Evolutionary conservation across 2,888 invertebrate species (phyloP), one percentile per base, ranked within the genome.

Genomic region (Drosophila affinis): DNA sequence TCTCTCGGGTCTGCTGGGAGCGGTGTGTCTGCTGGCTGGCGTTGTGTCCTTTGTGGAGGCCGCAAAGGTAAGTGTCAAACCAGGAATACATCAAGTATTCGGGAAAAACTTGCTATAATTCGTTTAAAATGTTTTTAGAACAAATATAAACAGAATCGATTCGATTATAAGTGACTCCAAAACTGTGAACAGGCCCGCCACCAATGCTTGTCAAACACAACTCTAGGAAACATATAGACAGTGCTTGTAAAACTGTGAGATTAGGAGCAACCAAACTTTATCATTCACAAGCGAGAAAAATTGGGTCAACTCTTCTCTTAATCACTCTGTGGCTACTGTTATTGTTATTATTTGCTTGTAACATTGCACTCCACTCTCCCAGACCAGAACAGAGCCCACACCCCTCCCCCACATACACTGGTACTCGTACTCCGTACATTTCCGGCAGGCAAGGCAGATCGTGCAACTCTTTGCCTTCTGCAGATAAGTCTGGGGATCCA

Each of bases 1-100:
- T 90, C 92, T 92, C 91, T 89, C 87, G 91, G 91, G 92, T 86
- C 80, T 90, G 76, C 76, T 91, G 64, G 86, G 89, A 74, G 85
- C 85, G 49, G 73, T 89, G 60, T 88, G 72, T 76, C 56, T 91
- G 61, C 72, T 91, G 63, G 80, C 87, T 77, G 80, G 82, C 77
- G 78, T 86, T 74, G 89, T 88, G 62, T 79, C 76, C 72, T 76
- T 89, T 63, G 86, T 81, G n/a, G 84, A 88, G 51, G 91, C 91
- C 48, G 91, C 91, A 59, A 90, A 85, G 91, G 92, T 92, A 81
- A 91, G 91, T 90, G 21, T 9, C 32, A 21, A 58, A 3, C 9
- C 7, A 12, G 29, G 10, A 10, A 27, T 12, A 39, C 39, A 14
- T 39, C 39, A 39, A 14, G 14, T 39, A 39, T 39, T 14, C 14